Percentiles rank a stretch among this genome's conserved stretches.
Evolutionary conservation across 2,888 invertebrate genomes (phyloP).

Genomic region (Zaprionus obscuricornis): DNA sequence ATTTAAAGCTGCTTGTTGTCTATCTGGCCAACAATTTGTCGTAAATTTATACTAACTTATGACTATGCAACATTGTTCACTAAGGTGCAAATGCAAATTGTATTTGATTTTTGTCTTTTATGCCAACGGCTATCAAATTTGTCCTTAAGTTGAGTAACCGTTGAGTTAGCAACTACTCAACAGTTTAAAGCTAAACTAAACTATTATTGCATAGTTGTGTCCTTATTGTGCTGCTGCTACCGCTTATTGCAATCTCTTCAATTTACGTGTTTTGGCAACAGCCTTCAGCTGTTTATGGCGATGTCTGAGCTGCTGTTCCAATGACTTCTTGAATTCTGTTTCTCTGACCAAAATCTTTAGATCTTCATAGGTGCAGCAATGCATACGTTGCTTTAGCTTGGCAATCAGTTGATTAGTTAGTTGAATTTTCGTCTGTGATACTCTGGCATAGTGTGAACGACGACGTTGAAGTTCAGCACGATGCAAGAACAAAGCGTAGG

Average conservation of each 20-base stretch:
- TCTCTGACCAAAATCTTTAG: constrained; percentile 51
- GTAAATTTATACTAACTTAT: too few relatives aligned
- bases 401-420: constrained; percentile 52
- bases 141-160: too few relatives aligned
- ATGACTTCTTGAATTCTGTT: constrained; percentile 48
- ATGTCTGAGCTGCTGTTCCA: constrained; percentile 50
- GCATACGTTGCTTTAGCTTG: constrained; percentile 41
- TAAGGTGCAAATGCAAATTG: too few relatives aligned
- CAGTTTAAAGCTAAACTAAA: too few relatives aligned
- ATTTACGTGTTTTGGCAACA: constrained; percentile 23
- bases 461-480: constrained; percentile 58
- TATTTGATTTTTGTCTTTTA: too few relatives aligned
- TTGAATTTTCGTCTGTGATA: constrained; percentile 55
- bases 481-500: constrained; percentile 64
- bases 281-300: constrained; percentile 50
- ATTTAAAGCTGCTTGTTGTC: too few relatives aligned
- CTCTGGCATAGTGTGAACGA: constrained; percentile 22
- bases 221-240: too few relatives aligned
- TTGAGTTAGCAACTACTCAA: too few relatives aligned
- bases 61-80: too few relatives aligned
- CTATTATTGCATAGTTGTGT: too few relatives aligned
- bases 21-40: too few relatives aligned
- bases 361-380: constrained; percentile 55
- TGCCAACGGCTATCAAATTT: too few relatives aligned
- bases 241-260: constrained; percentile 29